Base-by-base conservation (phyloP, 2,888 invertebrate species). In the Strigamia maritima region DNA sequence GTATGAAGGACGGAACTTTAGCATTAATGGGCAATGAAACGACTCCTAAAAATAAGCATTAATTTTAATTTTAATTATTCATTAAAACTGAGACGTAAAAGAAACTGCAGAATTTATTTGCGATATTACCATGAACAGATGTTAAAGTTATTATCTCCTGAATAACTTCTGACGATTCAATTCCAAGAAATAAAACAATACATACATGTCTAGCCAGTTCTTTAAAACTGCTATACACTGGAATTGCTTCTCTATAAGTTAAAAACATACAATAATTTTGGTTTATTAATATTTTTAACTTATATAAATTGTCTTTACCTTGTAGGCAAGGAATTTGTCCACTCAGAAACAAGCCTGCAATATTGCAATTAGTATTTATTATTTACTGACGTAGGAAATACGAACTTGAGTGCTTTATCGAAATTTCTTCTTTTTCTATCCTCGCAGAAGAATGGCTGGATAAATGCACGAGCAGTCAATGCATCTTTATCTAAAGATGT, bases 401-500 rank as follows among this genome's bases (percentile, higher is more conserved):
- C 54, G 3, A 54, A 54, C 54, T 54, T n/a, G 19, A 54, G 54
- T 7, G 54, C 54, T 19, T 19, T 54, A 22, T 54, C 54, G 2
- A 54, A 22, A 54, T 54, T 54, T 54, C 7, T 54, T 19, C 6
- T 54, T 54, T n/a, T 54, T 8, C 4, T n/a, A 19, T 54, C 54
- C 22, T 54, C n/a, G 22, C 54, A 54, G 54, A 54, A 54, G 54
- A 54, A 54, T 8, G 54, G 54, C 19, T 54, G 54, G 54, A 54
- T 54, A 54, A 54, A 54, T 19, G 54, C 54, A 54, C 54, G 54
- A 54, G 54, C 54, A 54, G n/a, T 8, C 54, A 54, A 54, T 19
- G 54, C 54, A 54, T 54, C 54, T 54, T 54, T 19, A 54, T 54
- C 54, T 54, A 54, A 54, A 54, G 54, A 54, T 54, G 54, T 54